phyloP scores from a whole-genome alignment of 53 echinoderm and acorn worm genomes.

The Crossaster papposus region DNA sequence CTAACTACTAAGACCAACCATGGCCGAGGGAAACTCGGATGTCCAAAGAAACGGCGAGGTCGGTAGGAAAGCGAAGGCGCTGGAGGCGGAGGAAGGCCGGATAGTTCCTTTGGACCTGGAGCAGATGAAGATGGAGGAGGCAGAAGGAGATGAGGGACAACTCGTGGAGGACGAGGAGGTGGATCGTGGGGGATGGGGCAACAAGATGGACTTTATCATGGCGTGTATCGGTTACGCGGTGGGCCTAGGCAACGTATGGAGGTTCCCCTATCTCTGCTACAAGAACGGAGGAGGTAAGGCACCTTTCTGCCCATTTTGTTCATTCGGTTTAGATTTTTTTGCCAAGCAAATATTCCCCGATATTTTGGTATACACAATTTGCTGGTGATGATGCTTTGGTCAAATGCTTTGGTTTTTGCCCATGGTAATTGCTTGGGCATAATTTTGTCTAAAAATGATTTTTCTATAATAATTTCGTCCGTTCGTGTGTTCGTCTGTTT shows the following conservation, averaged over 20 bases:
- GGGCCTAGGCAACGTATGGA: conserved; percentile 86
- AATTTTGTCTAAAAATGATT: no score
- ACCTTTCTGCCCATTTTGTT: not conserved
- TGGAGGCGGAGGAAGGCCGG: not conserved
- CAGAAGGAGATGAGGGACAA: conserved; percentile 15
- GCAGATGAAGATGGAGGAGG: conserved; percentile 18
- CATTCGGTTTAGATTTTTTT: not conserved
- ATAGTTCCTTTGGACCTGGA: conserved; percentile 34
- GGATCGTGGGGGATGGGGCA: conserved; percentile 78
- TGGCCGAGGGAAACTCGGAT: conserved; percentile 8
- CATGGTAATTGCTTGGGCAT: no score
- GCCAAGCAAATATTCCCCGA: no score
- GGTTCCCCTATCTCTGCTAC: conserved; percentile 85
- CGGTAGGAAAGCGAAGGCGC: not conserved
- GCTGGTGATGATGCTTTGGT: no score
- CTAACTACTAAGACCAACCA: not conserved
- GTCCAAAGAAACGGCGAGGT: conserved; percentile 8
- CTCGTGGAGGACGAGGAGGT: conserved; percentile 53
- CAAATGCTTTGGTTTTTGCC: no score
- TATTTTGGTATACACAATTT: no score
- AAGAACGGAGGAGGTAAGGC: conserved; percentile 81
- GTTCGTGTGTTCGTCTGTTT: no score
- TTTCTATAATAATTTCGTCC: no score
- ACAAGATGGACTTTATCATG: conserved; percentile 87
- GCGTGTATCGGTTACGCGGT: conserved; percentile 85